These are phyloP conservation scores for Mus musculus DNA, from an alignment of 2,113 vertebrate genomes.

Conservation along the genomic window DNA sequence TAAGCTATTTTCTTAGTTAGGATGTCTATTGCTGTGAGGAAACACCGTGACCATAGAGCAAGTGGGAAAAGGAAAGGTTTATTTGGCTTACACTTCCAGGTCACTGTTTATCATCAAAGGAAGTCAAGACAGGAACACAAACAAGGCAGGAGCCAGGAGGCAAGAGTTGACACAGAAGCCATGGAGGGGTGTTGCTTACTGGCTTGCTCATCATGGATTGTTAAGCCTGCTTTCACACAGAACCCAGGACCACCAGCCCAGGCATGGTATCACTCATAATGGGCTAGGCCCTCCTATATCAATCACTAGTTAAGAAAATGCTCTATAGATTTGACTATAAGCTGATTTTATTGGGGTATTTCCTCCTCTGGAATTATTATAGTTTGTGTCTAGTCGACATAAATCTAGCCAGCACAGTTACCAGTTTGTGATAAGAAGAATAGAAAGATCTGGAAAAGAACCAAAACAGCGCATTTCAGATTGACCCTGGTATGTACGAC, in stretches of 20 bases:
- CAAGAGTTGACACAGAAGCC: background rate
- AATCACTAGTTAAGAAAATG: background rate
- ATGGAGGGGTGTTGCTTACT: background rate
- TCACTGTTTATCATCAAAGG: background rate
- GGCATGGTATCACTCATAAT: background rate
- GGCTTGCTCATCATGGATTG: background rate
- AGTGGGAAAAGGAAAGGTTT: background rate
- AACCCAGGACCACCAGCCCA: background rate
- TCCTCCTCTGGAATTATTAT: background rate
- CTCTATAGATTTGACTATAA: background rate
- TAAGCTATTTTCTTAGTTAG: background rate
- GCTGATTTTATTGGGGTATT: background rate
- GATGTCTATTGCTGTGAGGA: background rate
- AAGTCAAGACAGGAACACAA: background rate
- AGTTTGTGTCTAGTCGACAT: background rate
- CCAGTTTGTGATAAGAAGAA: conserved; percentile 4
- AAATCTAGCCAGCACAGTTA: background rate
- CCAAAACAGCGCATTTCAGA: conserved; percentile 38
- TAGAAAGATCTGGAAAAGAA: conserved; percentile 24
- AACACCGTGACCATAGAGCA: background rate
- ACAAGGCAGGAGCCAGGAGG: background rate
- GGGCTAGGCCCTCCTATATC: background rate
- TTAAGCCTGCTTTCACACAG: background rate
- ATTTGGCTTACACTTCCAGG: background rate
- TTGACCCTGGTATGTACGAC: background rate